These are phyloP conservation scores for Rhinogobio ventralis DNA, from an alignment of 2,797 vertebrate species.

Conservation along the genomic window DNA sequence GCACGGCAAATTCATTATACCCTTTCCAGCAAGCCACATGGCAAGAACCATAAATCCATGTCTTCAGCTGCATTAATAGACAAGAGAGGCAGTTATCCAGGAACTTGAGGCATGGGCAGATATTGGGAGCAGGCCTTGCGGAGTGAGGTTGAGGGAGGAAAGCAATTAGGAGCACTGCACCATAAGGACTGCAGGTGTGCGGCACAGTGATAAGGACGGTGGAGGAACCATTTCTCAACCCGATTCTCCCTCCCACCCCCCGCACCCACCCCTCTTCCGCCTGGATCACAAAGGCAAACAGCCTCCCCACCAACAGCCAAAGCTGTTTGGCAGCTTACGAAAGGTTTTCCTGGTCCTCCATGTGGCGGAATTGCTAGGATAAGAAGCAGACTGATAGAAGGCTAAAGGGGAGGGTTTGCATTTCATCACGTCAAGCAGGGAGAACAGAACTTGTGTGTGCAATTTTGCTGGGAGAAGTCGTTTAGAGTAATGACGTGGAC, in stretches of 20 bases:
- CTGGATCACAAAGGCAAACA: constrained; percentile 74
- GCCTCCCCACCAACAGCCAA: constrained; percentile 78
- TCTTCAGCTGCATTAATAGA: constrained; percentile 72
- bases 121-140: constrained; percentile 70
- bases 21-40: not conserved
- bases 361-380: constrained; percentile 74
- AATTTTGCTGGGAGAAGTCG: constrained; percentile 69
- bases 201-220: constrained; percentile 80
- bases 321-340: constrained; percentile 75
- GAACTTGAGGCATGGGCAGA: constrained; percentile 83
- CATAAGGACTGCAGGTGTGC: constrained; percentile 83
- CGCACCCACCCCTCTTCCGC: constrained; percentile 28
- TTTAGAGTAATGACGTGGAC: constrained; percentile 73
- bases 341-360: constrained; percentile 72
- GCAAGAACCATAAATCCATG: constrained; percentile 68
- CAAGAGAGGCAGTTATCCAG: constrained; percentile 74
- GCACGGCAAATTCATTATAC: not conserved
- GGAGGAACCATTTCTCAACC: constrained; percentile 83
- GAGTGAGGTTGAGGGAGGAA: constrained; percentile 52
- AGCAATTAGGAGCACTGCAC: constrained; percentile 84
- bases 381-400: constrained; percentile 73
- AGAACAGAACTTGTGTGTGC: constrained; percentile 63
- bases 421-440: constrained; percentile 74
- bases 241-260: constrained; percentile 58
- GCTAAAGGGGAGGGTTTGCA: constrained; percentile 62